phyloP scores from a whole-genome alignment of 64 coral and sea anemone species.

The Montipora sp. region DNA sequence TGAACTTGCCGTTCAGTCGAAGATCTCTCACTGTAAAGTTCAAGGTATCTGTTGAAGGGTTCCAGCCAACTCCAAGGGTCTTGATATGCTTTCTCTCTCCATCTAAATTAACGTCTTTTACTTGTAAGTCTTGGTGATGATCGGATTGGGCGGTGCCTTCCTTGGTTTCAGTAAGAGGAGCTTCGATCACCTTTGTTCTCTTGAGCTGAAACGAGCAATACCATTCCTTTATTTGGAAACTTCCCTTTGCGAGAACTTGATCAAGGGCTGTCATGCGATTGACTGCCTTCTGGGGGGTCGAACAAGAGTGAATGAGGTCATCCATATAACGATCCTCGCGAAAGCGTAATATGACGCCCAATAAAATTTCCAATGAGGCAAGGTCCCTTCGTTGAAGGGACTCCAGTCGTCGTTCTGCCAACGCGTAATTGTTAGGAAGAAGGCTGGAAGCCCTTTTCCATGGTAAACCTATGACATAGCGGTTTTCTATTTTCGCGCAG shows the following conservation, averaged over 20 bases:
- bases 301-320: constrained; percentile 23
- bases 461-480: no score
- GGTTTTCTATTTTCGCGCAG: no score
- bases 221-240: constrained; percentile 48
- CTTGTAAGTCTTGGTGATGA: no score
- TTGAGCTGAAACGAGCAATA: background rate
- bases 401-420: no score
- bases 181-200: no score
- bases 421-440: no score
- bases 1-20: background rate
- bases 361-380: constrained; percentile 38
- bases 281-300: background rate
- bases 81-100: constrained; percentile 4
- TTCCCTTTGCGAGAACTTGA: background rate
- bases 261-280: constrained; percentile 4
- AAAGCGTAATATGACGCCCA: background rate
- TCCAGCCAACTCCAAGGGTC: constrained; percentile 15
- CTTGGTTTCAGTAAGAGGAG: no score
- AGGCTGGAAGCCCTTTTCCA: no score
- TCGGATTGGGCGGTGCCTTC: no score
- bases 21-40: background rate
- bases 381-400: background rate
- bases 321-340: constrained; percentile 35
- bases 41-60: background rate
- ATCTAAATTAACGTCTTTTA: background rate